phyloP scores from a whole-genome alignment of 2,797 vertebrate genomes.

The Knipowitschia caucasica region DNA sequence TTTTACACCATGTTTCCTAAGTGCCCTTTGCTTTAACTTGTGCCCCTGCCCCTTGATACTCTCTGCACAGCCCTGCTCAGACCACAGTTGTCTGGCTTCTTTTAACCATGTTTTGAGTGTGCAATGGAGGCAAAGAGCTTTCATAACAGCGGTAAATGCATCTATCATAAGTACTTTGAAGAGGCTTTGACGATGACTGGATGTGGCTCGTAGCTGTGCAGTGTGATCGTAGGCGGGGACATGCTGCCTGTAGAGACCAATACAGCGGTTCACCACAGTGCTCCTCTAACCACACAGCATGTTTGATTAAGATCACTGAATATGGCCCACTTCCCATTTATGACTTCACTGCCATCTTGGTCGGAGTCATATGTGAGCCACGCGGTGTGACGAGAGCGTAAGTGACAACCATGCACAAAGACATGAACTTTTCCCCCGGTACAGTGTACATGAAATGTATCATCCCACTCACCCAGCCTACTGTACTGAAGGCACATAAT shows the following conservation, averaged over 20 bases:
- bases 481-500: constrained; percentile 7
- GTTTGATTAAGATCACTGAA: constrained; percentile 10
- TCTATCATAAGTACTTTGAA: neutral
- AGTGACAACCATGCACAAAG: constrained; percentile 6
- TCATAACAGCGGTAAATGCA: neutral
- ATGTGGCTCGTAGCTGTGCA: neutral
- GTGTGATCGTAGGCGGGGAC: neutral
- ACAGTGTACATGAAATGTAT: constrained; percentile 2
- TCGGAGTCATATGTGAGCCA: constrained; percentile 10
- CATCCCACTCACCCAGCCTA: neutral
- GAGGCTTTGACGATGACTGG: neutral
- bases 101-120: neutral
- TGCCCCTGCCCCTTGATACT: too few species aligned
- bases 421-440: constrained; percentile 9
- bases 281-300: constrained; percentile 1
- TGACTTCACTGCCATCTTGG: constrained; percentile 10
- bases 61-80: too few species aligned
- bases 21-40: too few species aligned
- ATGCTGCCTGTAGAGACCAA: neutral
- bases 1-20: too few species aligned
- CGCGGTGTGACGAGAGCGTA: neutral
- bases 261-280: neutral
- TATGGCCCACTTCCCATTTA: constrained; percentile 17
- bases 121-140: neutral
- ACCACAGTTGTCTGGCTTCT: too few species aligned